Base-by-base conservation (phyloP, 2,113 vertebrate genomes). In the Empidonax alnorum region DNA sequence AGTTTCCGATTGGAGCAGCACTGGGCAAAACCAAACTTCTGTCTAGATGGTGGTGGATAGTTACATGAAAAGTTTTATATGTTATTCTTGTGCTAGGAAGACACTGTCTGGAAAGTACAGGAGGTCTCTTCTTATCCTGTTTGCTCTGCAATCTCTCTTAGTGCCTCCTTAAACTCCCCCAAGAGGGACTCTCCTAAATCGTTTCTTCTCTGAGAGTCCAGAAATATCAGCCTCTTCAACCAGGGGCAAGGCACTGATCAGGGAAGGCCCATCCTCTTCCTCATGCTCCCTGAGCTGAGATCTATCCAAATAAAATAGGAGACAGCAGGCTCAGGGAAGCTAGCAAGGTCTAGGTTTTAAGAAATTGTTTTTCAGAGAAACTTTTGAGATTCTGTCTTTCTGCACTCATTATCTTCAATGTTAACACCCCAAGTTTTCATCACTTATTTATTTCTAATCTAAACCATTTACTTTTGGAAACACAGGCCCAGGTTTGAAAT, bases 41-140 rank as follows among this genome's bases (percentile, higher is more conserved):
- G 71, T 62, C n/a, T 56, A 73, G 91, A 88, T 67, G 72, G 86
- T 74, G 76, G 79, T 42, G 68, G 94, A 92, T 84, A 86, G 69
- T 46, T 52, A 28, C 50, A 46, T 73, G 31, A 84, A 66, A 92
- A 33, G 16, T 74, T 95, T 93, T 93, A 27, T 58, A 15, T 84
- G 61, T 56, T 90, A n/a, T 78, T 82, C 33, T 86, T 80, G 14
- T 55, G 12, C 59, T 63, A 58, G 44, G 62, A 90, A 65, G 63
- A 33, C 72, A 31, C 39, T 30, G 50, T 3, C 53, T 62, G 7
- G 56, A 77, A 86, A 94, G 31, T 18, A 5, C 0, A 10, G 68
- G 79, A 83, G 63, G 90, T 93, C 89, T 31, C 6, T 77, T 90
- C 50, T 35, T 7, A 0, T 74, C 68, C 67, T 74, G 16, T 33